Base-by-base conservation (phyloP, 2,888 invertebrate species). In the Epinotia nisella region DNA sequence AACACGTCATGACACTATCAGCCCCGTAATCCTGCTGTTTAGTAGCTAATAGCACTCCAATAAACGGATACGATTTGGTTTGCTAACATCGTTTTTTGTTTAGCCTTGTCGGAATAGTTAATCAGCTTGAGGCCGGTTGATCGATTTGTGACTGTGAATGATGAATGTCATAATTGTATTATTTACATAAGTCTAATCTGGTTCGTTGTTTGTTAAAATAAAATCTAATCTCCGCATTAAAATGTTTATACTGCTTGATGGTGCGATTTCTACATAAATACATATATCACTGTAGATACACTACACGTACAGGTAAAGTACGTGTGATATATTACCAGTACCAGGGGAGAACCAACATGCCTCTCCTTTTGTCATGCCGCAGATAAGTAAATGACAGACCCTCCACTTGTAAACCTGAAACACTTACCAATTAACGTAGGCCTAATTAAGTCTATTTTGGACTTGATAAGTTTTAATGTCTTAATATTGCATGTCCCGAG, bases 381-480 rank as follows among this genome's bases (percentile, higher is more conserved):
- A 77, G 79, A 82, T 79, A 81, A 82, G 79, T 78, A 79, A 78
- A 80, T 81, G 83, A 82, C 81, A 58, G 49, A 82, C 79, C 76
- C 80, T 78, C 75, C 79, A 79, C 80, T 84, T 80, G 79, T 82
- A 81, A 78, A 81, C 76, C 83, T 82, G 82, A 81, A 81, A 79
- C 77, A 81, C 81, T 79, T 81, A 84, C 85, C 86, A 87, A 89
- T 88, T 87, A 88, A 84, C 82, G 81, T 80, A 81, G 79, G 78
- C 81, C 84, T 91, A 90, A 91, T 91, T 90, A 90, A 87, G 83
- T 82, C 80, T 84, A 83, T 85, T 87, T 85, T 82, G 84, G 82
- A 83, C 80, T 83, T 85, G 91, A 91, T 91, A 91, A 89, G 86
- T 85, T 88, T 90, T 89, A 88, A 89, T 88, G 85, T 87, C 84